These are phyloP conservation scores for Fulmarus glacialis DNA, from an alignment of 2,113 vertebrate genomes.

Conservation along the genomic window DNA sequence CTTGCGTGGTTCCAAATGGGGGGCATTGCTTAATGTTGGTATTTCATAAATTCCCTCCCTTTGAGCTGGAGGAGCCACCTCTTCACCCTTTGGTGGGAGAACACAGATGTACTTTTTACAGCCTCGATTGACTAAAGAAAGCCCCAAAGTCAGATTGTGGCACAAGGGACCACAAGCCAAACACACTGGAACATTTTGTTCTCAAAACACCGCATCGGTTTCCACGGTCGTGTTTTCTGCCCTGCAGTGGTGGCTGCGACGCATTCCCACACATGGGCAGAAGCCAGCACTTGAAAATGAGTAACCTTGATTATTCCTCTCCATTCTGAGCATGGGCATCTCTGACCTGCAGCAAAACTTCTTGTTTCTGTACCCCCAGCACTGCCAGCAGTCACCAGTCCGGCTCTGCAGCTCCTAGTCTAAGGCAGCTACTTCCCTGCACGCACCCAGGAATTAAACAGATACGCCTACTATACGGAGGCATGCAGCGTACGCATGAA, in stretches of 20 bases:
- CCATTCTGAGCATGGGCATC: not conserved
- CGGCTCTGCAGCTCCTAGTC: not conserved
- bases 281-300: not conserved
- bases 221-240: not conserved
- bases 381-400: not conserved
- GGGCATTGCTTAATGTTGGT: not conserved
- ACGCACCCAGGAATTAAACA: not conserved
- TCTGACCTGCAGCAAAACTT: not conserved
- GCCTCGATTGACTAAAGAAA: not conserved
- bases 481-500: too few species aligned
- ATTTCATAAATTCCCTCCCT: not conserved
- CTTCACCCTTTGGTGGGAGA: not conserved
- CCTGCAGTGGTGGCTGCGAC: not conserved
- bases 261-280: not conserved
- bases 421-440: not conserved
- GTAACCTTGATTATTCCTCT: not conserved
- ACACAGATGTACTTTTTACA: not conserved
- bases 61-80: not conserved
- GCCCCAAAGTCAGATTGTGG: not conserved
- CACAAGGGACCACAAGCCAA: not conserved
- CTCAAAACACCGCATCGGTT: not conserved
- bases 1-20: not conserved
- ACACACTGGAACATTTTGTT: not conserved
- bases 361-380: fast-evolving
- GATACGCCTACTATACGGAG: fast-evolving